Base-by-base conservation (phyloP, 30 jellyfish, hydroid and myxozoan species). In the Catostylus mosaicus region DNA sequence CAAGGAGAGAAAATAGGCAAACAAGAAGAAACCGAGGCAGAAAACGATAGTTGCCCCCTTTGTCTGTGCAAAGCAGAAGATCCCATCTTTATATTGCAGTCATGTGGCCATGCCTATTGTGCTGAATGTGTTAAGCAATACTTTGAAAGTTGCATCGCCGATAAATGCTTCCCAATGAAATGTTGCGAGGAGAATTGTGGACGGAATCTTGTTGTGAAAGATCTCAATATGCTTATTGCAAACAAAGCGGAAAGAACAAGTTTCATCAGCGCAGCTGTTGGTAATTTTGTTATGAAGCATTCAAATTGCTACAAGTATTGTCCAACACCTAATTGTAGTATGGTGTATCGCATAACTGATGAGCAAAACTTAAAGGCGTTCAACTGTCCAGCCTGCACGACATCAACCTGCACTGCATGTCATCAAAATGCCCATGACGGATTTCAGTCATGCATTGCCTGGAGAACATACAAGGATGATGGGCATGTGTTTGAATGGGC, bases 291-390 rank as follows among this genome's bases (percentile, higher is more conserved):
- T 16, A 69, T 52, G 66, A 67, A 57, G 19, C 73, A 71, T 38
- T 38, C 83, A 32, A 63, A 30, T 30, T 35, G n/a, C 36, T 84
- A 30, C 83, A 63, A 46, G 7, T 75, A 84, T 31, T 84, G 95
- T 38, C 65, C 77, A 20, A 57, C 95, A 46, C 89, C 95, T 16
- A 61, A 84, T 33, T 84, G 95, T 24, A 20, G 68, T 22, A 84
- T 72, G 83, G 60, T 84, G 26, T 84, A 84, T 52, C 54, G 88
- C 33, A 30, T 40, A 20, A 27, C 82, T 14, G 75, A 73, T 30
- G 66, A 30, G 14, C 30, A 34, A 2, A 77, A 70, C 30, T 47
- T 75, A 23, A 69, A 66, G 36, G 60, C 76, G 30, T 81, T 81
- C 67, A 61, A 26, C 14, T 84, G 95, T 32, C 63, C 88, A 24